Conservation (phyloP, 2,888 invertebrate genomes). For the Cerastis rubricosa region DNA sequence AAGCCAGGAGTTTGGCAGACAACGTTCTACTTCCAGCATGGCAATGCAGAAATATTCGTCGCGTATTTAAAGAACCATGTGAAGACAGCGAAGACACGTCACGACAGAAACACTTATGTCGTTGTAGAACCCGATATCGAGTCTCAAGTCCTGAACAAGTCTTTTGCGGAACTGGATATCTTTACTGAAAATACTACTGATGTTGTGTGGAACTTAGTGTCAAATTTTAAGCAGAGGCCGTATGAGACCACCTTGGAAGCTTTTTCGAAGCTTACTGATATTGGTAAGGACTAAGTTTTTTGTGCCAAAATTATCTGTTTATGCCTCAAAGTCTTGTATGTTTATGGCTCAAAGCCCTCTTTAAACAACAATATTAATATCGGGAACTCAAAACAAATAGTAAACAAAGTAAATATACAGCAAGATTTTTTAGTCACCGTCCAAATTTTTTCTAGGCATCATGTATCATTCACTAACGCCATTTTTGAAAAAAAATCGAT, state of each 20-base stretch:
- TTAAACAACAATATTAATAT: no score
- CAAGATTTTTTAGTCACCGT: no score
- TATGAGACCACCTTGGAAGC: slow-evolving; percentile 96
- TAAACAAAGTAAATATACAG: no score
- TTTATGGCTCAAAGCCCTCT: neutral
- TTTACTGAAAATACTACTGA: slow-evolving; percentile 93
- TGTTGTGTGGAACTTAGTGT: slow-evolving; percentile 92
- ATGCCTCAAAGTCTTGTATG: neutral
- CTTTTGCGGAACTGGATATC: slow-evolving; percentile 96
- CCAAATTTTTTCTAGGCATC: no score
- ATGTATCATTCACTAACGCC: no score
- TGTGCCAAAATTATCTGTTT: neutral
- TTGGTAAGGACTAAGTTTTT: slow-evolving; percentile 85
- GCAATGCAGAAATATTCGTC: slow-evolving; percentile 95
- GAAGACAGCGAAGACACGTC: slow-evolving; percentile 92
- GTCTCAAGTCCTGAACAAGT: slow-evolving; percentile 93
- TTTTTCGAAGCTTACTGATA: slow-evolving; percentile 96
- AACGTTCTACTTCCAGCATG: slow-evolving; percentile 96
- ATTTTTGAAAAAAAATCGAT: no score
- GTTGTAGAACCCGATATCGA: slow-evolving; percentile 92
- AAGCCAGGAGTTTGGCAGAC: slow-evolving; percentile 92
- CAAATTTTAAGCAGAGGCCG: slow-evolving; percentile 91
- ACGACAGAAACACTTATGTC: slow-evolving; percentile 92
- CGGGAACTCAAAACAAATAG: no score
- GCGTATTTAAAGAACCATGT: slow-evolving; percentile 91